Evolutionary conservation across 2,113 vertebrate genomes (phyloP).

Genomic region (Orycteropus afer): DNA sequence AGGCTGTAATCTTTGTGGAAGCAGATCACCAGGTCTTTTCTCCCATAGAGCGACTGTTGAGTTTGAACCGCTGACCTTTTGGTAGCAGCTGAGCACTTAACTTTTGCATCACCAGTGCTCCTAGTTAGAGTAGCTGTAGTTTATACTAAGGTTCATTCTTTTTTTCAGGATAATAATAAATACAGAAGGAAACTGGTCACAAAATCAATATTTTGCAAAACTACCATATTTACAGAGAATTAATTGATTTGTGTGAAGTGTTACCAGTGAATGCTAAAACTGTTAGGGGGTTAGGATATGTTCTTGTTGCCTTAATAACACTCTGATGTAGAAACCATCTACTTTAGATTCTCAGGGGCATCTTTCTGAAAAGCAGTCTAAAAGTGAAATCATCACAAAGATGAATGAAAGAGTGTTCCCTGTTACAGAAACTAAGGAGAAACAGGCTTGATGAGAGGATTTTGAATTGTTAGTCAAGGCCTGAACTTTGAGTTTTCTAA

Average conservation of each 20-base stretch:
- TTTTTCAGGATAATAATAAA: background rate
- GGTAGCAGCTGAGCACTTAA: too few species aligned
- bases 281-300: background rate
- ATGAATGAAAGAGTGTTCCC: conserved; percentile 25
- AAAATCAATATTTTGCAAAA: conserved; percentile 1
- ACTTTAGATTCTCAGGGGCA: background rate
- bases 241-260: background rate
- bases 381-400: conserved; percentile 21
- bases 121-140: background rate
- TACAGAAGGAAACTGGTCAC: background rate
- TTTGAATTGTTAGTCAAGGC: background rate
- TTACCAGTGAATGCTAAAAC: background rate
- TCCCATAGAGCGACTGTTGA: too few species aligned
- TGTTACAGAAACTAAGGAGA: background rate
- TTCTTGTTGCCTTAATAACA: background rate
- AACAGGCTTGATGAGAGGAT: background rate
- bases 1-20: too few species aligned
- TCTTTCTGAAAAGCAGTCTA: background rate
- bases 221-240: background rate
- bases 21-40: too few species aligned
- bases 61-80: too few species aligned
- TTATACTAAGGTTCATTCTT: background rate
- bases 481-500: conserved; percentile 24
- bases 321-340: background rate
- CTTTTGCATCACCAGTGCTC: background rate